Base-by-base conservation (phyloP, 2,888 invertebrate species). In the Hoplodrina ambigua region DNA sequence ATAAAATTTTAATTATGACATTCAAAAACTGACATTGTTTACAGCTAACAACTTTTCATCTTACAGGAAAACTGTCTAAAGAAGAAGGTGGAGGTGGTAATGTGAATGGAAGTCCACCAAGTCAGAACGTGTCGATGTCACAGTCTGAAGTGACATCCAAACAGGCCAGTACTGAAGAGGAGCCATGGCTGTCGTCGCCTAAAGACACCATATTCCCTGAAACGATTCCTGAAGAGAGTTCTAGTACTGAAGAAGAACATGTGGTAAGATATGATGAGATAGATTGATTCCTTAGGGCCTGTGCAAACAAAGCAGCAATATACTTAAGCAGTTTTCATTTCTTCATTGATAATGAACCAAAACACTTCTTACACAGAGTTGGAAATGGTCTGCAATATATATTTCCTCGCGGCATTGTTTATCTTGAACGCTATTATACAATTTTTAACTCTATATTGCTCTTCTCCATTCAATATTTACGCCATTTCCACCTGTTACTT, bases 221-320 rank as follows among this genome's bases (percentile, higher is more conserved):
- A 96, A 98, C 98, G 10, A 98, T 98, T 84, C 98, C 98, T 0
- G 98, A 99, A 93, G 98, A 99, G 92, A 98, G 98, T 88, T 98
- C 98, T 5, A 98, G 98, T 86, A 97, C 98, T 66, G 99, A 99
- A 92, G 98, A 98, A 88, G 98, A 98, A 90, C 98, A 98, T 90
- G 98, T 99, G 87, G 98, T 97, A 91, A 94, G 93, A 88, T 75
- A 54, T 41, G 2, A 41, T 17, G 25, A 30, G 59, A n/a, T 54
- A 46, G n/a, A 63, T 25, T 25, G 25, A 25, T 2, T 25, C 25
- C 25, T 25, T 25, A 25, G 25, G 25, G 25, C 25, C 25, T 2
- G 25, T 25, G 25, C 1, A 25, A 25, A 25, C 1, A 25, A 1
- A 25, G 25, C 25, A 25, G 25, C 25, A 25, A 25, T 25, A 25